Evolutionary conservation across 1,140 invertebrate genomes (phyloP).

Genomic region (Campoletis sonorensis): DNA sequence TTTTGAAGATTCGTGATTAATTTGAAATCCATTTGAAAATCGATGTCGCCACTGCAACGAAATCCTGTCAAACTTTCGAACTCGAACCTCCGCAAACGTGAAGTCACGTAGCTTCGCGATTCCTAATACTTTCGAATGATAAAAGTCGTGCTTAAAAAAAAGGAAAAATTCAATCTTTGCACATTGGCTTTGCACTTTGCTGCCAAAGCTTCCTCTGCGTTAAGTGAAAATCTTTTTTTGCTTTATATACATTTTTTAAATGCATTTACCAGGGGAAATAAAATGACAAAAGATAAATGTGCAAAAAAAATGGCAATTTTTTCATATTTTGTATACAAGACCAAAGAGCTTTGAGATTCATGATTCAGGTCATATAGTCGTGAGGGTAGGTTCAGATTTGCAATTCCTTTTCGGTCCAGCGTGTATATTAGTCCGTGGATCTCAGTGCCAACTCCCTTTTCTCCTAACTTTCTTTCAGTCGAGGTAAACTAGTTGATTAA

Average conservation of each 20-base stretch:
- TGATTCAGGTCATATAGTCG: conserved; percentile 4
- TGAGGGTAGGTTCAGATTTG: neutral
- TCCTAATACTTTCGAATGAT: too few relatives aligned
- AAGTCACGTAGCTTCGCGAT: neutral
- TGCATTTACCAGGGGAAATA: neutral
- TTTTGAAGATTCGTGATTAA: too few relatives aligned
- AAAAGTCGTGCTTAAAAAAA: neutral
- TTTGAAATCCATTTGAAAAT: too few relatives aligned
- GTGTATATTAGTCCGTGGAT: neutral
- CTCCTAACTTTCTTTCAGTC: neutral
- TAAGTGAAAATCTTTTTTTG: too few relatives aligned
- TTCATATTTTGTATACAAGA: neutral
- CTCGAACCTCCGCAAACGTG: neutral
- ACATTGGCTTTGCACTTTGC: too few relatives aligned
- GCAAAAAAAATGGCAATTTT: neutral
- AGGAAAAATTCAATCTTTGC: neutral
- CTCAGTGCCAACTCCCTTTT: conserved; percentile 7
- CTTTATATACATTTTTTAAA: too few relatives aligned
- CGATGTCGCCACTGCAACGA: too few relatives aligned
- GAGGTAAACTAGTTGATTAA: conserved; percentile 32
- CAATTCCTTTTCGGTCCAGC: neutral
- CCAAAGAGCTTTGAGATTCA: neutral
- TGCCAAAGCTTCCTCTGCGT: too few relatives aligned
- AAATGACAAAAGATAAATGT: neutral
- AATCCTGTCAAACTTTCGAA: neutral